Evolutionary conservation across 2,797 vertebrate genomes (phyloP).

Genomic region (Acomys russatus): DNA sequence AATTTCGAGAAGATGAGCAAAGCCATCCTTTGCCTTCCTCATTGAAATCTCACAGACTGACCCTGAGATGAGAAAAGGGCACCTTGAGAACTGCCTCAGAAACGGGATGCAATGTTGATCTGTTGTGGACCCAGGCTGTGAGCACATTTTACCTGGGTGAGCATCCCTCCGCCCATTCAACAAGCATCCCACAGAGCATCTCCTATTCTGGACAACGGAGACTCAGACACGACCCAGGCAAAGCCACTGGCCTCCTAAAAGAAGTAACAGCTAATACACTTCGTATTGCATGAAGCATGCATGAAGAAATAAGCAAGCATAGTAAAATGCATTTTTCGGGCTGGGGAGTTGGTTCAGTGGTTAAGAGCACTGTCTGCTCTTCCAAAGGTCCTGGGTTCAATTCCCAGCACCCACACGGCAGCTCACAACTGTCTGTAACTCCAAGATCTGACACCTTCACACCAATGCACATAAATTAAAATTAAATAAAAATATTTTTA

Average conservation of each 20-base stretch:
- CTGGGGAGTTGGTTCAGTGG: too few relatives aligned
- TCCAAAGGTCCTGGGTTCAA: too few relatives aligned
- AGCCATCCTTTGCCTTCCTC: constrained; percentile 64
- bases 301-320: not conserved
- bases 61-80: constrained; percentile 69
- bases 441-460: too few relatives aligned
- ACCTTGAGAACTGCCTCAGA: constrained; percentile 63
- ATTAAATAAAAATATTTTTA: too few relatives aligned
- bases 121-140: not conserved
- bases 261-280: not conserved
- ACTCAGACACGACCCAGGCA: not conserved
- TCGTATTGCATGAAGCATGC: not conserved
- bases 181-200: not conserved
- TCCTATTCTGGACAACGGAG: not conserved
- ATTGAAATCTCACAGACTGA: not conserved
- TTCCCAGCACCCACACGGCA: too few relatives aligned
- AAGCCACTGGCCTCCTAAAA: not conserved
- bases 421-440: too few relatives aligned
- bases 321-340: too few relatives aligned
- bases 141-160: not conserved
- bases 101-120: not conserved
- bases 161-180: not conserved
- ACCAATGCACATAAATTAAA: too few relatives aligned
- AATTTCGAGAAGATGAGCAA: not conserved
- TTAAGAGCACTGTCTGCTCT: too few relatives aligned